Conservation (phyloP, 2,797 vertebrate genomes). For the Aulostomus chinensis region DNA sequence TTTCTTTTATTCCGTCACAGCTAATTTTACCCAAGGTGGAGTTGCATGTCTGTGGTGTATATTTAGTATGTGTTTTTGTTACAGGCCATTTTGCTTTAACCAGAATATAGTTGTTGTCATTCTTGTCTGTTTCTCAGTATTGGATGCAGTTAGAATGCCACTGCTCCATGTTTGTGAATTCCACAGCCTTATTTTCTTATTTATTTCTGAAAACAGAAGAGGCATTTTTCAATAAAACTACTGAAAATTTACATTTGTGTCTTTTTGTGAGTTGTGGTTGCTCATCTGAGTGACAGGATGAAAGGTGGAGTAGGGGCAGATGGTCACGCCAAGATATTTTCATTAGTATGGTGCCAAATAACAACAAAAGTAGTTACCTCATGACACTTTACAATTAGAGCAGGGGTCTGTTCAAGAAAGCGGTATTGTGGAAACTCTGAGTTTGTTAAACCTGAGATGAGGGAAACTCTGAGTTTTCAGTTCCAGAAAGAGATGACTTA, state of each 20-base stretch:
- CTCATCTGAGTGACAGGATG: background rate
- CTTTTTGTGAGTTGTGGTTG: background rate
- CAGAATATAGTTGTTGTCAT: constrained; percentile 88
- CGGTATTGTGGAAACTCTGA: no score
- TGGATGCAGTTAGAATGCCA: constrained; percentile 88
- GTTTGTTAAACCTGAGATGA: no score
- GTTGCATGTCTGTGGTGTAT: constrained; percentile 99
- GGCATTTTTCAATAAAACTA: constrained; percentile 99
- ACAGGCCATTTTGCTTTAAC: constrained; percentile 67
- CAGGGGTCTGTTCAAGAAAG: no score
- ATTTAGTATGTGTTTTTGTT: constrained; percentile 86
- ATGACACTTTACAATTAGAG: no score
- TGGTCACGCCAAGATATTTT: no score
- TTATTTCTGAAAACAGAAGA: constrained; percentile 99
- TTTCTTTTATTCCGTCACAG: constrained; percentile 87
- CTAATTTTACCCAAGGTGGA: constrained; percentile 88
- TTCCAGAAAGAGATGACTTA: no score
- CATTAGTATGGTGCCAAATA: no score
- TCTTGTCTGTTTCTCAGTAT: constrained; percentile 85
- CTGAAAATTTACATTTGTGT: constrained; percentile 87
- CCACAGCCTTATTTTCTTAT: constrained; percentile 98
- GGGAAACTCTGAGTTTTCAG: no score
- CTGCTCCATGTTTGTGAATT: constrained; percentile 96
- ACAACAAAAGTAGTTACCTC: no score
- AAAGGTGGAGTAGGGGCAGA: no score